Evolutionary conservation across 1,140 invertebrate genomes (phyloP).

Genomic region (Ruditapes philippinarum): DNA sequence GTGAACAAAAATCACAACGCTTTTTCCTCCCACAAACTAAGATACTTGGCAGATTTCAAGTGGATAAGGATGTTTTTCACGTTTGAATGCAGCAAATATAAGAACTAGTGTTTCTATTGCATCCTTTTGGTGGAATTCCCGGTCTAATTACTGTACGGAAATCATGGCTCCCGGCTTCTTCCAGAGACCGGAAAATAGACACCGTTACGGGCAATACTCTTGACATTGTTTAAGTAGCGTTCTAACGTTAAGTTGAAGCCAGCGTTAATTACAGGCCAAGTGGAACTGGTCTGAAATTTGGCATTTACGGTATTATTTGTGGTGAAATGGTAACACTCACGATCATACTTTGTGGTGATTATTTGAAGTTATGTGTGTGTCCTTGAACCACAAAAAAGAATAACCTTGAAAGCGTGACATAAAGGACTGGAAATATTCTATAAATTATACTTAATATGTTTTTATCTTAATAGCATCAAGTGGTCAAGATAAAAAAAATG

Average conservation of each 20-base stretch:
- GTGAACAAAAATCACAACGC: slow-evolving; percentile 20
- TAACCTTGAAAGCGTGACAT: neutral
- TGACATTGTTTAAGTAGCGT: slow-evolving; percentile 28
- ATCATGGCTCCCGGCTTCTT: slow-evolving; percentile 52
- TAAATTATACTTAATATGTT: too few species aligned
- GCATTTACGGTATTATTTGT: slow-evolving; percentile 42
- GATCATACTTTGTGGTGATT: neutral
- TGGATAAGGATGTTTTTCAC: slow-evolving; percentile 59
- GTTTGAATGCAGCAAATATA: slow-evolving; percentile 36
- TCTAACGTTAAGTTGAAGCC: slow-evolving; percentile 5
- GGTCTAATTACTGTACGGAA: slow-evolving; percentile 58
- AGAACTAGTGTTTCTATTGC: slow-evolving; percentile 51
- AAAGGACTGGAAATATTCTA: neutral
- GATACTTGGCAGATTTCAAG: slow-evolving; percentile 39
- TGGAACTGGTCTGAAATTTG: slow-evolving; percentile 13
- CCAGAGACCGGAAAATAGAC: slow-evolving; percentile 33
- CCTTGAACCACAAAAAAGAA: slow-evolving; percentile 4
- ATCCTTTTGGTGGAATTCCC: slow-evolving; percentile 25
- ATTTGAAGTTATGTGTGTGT: neutral
- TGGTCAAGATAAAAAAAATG: too few species aligned
- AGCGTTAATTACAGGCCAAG: slow-evolving; percentile 19
- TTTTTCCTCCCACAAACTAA: slow-evolving; percentile 24
- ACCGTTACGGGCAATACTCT: slow-evolving; percentile 50
- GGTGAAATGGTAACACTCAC: neutral
- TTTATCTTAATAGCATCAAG: too few species aligned